Conservation (phyloP, 2,888 invertebrate species). For the Drosophila tripunctata region DNA sequence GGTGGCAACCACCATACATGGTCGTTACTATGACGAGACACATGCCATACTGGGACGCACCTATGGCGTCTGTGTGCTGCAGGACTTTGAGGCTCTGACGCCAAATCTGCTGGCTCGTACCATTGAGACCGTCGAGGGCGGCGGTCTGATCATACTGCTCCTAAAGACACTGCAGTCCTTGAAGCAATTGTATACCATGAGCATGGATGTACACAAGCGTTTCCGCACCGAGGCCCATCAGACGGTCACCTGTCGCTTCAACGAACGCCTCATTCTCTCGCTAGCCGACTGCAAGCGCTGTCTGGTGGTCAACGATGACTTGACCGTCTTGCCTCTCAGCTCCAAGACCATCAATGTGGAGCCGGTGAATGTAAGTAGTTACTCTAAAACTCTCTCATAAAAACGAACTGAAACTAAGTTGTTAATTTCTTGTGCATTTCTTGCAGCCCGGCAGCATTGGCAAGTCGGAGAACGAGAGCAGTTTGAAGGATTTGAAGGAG, state of each 20-base stretch:
- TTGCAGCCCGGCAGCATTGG: slow-evolving; percentile 79
- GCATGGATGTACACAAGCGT: slow-evolving; percentile 99
- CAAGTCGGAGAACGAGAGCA: slow-evolving; percentile 85
- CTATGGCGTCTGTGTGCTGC: slow-evolving; percentile 96
- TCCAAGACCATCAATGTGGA: slow-evolving; percentile 93
- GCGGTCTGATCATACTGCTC: slow-evolving; percentile 95
- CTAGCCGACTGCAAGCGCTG: slow-evolving; percentile 94
- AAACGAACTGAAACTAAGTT: no score
- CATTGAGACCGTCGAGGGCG: slow-evolving; percentile 99
- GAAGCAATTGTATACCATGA: slow-evolving; percentile 96
- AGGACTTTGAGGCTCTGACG: slow-evolving; percentile 99
- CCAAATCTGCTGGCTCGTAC: slow-evolving; percentile 98
- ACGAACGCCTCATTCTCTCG: slow-evolving; percentile 97
- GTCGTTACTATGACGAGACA: slow-evolving; percentile 98
- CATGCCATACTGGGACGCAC: slow-evolving; percentile 99
- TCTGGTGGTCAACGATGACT: slow-evolving; percentile 96
- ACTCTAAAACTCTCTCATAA: no score
- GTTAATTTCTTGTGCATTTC: no score
- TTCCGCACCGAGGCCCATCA: slow-evolving; percentile 96
- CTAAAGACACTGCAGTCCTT: slow-evolving; percentile 94
- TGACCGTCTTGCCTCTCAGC: slow-evolving; percentile 96
- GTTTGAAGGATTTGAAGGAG: slow-evolving; percentile 91
- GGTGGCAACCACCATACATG: slow-evolving; percentile 97
- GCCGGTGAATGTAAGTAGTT: slow-evolving; percentile 86
- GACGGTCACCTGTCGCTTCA: slow-evolving; percentile 96